Evolutionary conservation across 2,113 vertebrate species (phyloP).

Genomic region (Dendrocopos noguchii): DNA sequence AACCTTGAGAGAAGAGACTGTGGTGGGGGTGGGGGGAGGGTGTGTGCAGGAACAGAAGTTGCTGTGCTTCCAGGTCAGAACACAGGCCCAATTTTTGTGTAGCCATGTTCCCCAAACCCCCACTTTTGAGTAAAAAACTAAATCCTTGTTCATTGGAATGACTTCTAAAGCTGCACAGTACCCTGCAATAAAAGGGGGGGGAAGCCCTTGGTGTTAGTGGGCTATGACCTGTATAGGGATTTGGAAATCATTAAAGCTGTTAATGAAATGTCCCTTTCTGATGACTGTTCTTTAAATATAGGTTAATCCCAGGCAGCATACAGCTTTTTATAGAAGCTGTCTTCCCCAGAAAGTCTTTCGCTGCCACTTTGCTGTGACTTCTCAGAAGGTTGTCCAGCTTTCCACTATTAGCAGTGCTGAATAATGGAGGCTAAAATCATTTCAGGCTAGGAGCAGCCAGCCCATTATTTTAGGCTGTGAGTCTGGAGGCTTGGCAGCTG

Average conservation of each 20-base stretch:
- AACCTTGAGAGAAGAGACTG: not conserved
- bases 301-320: conserved; percentile 57
- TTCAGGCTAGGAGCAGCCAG: conserved; percentile 21
- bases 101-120: accelerated
- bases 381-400: conserved; percentile 4
- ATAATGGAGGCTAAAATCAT: conserved; percentile 1
- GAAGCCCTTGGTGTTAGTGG: conserved; percentile 54
- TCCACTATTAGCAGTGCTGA: conserved; percentile 26
- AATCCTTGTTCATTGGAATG: conserved; percentile 26
- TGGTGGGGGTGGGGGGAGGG: no score
- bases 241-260: conserved; percentile 76
- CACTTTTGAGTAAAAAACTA: not conserved
- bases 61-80: not conserved
- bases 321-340: conserved; percentile 54
- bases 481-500: not conserved
- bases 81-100: not conserved
- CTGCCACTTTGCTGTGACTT: not conserved
- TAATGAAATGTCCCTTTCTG: conserved; percentile 69
- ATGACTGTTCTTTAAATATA: conserved; percentile 72
- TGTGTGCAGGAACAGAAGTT: not conserved
- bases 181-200: not conserved
- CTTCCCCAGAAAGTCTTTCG: conserved; percentile 11
- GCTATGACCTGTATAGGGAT: conserved; percentile 73
- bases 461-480: conserved; percentile 17
- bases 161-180: conserved; percentile 26